Conservation (phyloP, 2,113 vertebrate species). For the Hassar affinis region DNA sequence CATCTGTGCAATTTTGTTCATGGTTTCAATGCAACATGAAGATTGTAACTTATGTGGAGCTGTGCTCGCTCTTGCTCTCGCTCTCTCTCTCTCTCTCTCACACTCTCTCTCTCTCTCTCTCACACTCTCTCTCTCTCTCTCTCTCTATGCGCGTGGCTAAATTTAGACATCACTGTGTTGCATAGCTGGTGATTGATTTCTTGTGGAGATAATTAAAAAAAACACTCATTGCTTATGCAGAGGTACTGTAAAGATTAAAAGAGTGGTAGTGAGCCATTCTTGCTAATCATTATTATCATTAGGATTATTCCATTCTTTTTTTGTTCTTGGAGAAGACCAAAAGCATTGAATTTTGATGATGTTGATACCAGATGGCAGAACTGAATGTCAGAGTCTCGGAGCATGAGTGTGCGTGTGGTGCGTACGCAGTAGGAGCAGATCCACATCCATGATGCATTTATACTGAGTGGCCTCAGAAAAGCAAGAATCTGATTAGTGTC, state of each 20-base stretch:
- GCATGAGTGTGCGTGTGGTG: conserved; percentile 24
- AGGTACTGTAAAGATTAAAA: conserved; percentile 68
- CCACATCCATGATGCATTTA: not conserved
- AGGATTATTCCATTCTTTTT: conserved; percentile 42
- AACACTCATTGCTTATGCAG: conserved; percentile 68
- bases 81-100: conserved; percentile 54
- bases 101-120: conserved; percentile 55
- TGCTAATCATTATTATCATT: conserved; percentile 48
- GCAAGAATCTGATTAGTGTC: not conserved
- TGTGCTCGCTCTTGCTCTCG: conserved; percentile 68
- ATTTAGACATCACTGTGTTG: conserved; percentile 90
- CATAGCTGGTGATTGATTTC: conserved; percentile 82
- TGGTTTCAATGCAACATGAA: conserved; percentile 86
- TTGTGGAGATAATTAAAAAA: conserved; percentile 55
- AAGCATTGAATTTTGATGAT: conserved; percentile 66
- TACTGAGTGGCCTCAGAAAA: not conserved
- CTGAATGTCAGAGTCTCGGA: conserved; percentile 63
- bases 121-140: conserved; percentile 54
- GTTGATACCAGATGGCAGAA: conserved; percentile 75
- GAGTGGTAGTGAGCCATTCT: conserved; percentile 56
- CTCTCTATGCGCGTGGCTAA: conserved; percentile 76
- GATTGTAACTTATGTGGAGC: conserved; percentile 85
- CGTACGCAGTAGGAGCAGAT: not conserved
- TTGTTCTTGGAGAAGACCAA: conserved; percentile 59
- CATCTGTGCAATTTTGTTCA: conserved; percentile 73